A percentile compares a stretch with the other conserved stretches of the same genome.
phyloP scores from a whole-genome alignment of 2,797 vertebrate species.

The Artibeus jamaicensis region DNA sequence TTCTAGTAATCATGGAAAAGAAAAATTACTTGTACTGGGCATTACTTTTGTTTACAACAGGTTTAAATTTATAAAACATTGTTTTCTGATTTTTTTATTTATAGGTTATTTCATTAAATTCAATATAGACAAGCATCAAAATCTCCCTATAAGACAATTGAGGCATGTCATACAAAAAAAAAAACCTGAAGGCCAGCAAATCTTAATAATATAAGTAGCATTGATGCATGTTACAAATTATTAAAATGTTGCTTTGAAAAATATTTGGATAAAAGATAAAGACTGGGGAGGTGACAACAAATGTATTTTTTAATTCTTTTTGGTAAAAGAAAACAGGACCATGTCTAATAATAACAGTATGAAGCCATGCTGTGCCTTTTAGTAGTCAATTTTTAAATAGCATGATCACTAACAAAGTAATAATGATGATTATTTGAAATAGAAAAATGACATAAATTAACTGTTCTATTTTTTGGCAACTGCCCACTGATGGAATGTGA shows the following conservation, averaged over 20 bases:
- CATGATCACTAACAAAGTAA: neutral
- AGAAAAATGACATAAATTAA: neutral
- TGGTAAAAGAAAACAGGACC: neutral
- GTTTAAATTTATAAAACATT: neutral
- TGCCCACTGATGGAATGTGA: neutral
- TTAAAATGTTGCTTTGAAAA: neutral
- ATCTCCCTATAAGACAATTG: neutral
- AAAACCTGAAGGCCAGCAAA: neutral
- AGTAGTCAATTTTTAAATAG: neutral
- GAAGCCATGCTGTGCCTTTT: neutral
- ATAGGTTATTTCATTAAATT: neutral
- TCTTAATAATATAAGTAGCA: neutral
- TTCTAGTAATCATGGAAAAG: neutral
- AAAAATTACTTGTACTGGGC: neutral
- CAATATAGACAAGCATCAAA: neutral
- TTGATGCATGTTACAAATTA: neutral
- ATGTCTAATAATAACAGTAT: neutral
- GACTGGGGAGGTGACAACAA: neutral
- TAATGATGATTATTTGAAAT: neutral
- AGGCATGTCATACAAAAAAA: neutral
- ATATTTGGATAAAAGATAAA: neutral
- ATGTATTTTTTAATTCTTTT: neutral
- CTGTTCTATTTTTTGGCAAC: neutral
- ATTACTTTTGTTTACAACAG: neutral
- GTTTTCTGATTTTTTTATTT: neutral